Conservation (phyloP, 2,888 invertebrate species). For the Drosophila falleni region DNA sequence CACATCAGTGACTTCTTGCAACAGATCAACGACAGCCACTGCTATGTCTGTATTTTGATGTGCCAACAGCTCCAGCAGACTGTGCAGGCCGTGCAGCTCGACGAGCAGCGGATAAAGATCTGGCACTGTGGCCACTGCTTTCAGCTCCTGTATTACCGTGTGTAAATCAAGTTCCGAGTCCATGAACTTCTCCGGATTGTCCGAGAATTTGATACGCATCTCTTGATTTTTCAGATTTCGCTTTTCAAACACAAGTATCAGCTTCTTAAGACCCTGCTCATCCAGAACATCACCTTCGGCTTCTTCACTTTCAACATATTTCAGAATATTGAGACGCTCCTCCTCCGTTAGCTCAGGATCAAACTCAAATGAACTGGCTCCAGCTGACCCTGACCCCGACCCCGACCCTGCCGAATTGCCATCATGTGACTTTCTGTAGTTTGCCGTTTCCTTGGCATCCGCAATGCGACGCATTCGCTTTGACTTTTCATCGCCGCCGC, state of each 20-base stretch:
- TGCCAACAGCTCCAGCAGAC: constrained; percentile 95
- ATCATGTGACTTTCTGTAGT: constrained; percentile 83
- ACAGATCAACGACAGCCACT: constrained; percentile 86
- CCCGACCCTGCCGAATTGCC: constrained; percentile 18
- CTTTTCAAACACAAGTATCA: constrained; percentile 97
- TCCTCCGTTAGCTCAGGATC: constrained; percentile 88
- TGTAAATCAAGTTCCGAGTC: constrained; percentile 98
- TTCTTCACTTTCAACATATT: constrained; percentile 93
- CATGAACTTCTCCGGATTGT: constrained; percentile 99
- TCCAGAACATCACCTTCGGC: constrained; percentile 94
- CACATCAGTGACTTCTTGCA: constrained; percentile 97
- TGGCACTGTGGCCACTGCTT: constrained; percentile 97
- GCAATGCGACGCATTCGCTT: constrained; percentile 88
- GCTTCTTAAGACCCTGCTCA: constrained; percentile 94
- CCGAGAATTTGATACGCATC: constrained; percentile 99
- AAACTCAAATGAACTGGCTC: constrained; percentile 83
- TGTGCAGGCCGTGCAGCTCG: constrained; percentile 94
- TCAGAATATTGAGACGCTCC: constrained; percentile 92
- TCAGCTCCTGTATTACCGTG: constrained; percentile 94
- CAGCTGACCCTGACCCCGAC: constrained; percentile 8
- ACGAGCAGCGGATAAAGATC: constrained; percentile 97
- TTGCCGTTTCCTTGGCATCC: constrained; percentile 86
- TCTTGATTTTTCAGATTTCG: constrained; percentile 97
- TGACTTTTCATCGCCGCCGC: constrained; percentile 86
- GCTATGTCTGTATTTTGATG: constrained; percentile 95